Evolutionary conservation across 2,888 invertebrate genomes (phyloP), one percentile per base, ranked within the genome.

Genomic region (Megamerina dolium): DNA sequence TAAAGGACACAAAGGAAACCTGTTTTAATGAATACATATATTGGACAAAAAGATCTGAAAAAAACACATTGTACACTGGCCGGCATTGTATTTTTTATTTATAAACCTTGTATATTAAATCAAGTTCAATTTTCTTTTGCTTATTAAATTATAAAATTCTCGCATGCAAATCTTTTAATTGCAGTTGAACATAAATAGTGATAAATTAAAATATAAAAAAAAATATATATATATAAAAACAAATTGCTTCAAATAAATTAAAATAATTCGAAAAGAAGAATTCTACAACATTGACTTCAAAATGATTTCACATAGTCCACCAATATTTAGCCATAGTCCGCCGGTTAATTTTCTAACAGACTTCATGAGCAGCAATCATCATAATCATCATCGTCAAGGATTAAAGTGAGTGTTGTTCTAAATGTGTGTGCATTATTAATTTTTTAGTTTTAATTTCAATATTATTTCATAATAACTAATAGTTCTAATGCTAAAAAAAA

Each of bases 291-390:
- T 41, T 51, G 40, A 27, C 33, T 54, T 54, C 59, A 76, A 83
- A 74, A 75, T 83, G 61, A 79, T 83, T 48, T 82, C 83, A 54
- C 82, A 80, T 64, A 76, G 81, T 64, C 85, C 84, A 38, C 79
- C 80, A 45, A 74, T 79, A 56, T 84, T 82, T 74, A 81, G 81
- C 48, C 79, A 78, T 73, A 82, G 83, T 65, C 83, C 83, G 5
- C 82, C 82, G 27, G 77, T 79, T 47, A 77, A 78, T 51, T 81
- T 80, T 64, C 68, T 82, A 26, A 68, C 78, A 39, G 80, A 81
- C 62, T 82, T 78, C 68, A 73, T 68, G 67, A 68, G n/a, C n/a
- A n/a, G n/a, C n/a, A n/a, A n/a, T n/a, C n/a, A n/a, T n/a, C n/a
- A n/a, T n/a, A n/a, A 75, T 61, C 63, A 63, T 53, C 66, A 48